phyloP scores from a whole-genome alignment of 2,113 vertebrate species.

The Trogon melanurus region DNA sequence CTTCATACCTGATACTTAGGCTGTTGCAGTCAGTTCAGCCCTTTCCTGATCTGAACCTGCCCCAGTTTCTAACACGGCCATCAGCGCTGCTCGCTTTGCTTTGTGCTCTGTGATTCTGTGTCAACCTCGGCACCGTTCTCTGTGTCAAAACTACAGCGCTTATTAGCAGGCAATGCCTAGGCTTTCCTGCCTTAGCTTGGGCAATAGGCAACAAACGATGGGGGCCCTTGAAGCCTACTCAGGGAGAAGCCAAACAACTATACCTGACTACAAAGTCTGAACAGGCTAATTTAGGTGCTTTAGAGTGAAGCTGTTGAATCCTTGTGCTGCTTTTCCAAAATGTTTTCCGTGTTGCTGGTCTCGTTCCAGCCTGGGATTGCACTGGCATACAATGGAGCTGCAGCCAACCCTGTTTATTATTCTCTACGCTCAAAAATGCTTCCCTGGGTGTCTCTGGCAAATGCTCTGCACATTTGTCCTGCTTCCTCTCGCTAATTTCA shows the following conservation, averaged over 20 bases:
- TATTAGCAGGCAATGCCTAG: accelerated
- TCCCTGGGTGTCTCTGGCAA: background rate
- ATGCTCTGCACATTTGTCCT: background rate
- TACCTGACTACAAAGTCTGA: accelerated
- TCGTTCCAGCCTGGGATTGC: background rate
- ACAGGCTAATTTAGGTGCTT: background rate
- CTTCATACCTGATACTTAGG: accelerated
- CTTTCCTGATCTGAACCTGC: background rate
- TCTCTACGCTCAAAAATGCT: background rate
- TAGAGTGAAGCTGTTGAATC: too few relatives aligned
- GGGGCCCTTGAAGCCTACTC: background rate
- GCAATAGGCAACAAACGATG: accelerated
- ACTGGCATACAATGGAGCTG: accelerated
- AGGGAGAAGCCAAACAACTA: background rate
- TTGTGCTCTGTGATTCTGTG: background rate
- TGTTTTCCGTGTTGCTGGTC: background rate
- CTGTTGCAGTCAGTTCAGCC: background rate
- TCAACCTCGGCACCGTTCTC: accelerated
- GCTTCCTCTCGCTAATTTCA: background rate
- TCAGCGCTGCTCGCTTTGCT: background rate
- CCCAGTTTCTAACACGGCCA: accelerated
- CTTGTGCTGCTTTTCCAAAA: background rate
- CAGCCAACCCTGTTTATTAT: background rate
- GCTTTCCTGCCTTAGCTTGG: background rate
- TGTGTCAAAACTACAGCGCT: too few relatives aligned